These are phyloP conservation scores for Tauraco hartlaubi DNA, from an alignment of 2,797 vertebrate genomes.

Conservation along the genomic window DNA sequence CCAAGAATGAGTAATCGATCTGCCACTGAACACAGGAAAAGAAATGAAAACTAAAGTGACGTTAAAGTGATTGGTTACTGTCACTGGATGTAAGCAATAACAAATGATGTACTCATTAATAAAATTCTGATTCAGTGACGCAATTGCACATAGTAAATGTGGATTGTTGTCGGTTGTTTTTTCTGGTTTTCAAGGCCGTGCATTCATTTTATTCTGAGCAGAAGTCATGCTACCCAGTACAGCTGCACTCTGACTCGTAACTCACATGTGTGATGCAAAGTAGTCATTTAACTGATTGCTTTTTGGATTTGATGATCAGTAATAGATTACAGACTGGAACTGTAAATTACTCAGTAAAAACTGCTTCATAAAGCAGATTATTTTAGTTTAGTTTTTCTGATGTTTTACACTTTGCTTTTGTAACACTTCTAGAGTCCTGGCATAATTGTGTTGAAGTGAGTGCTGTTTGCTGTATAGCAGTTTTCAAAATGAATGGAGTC, in stretches of 20 bases:
- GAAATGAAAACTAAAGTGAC: not conserved
- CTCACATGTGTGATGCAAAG: not conserved
- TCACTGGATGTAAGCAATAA: slow-evolving; percentile 6
- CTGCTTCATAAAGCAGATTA: not conserved
- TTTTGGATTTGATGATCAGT: not conserved
- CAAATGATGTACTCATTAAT: not conserved
- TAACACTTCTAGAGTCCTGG: not conserved
- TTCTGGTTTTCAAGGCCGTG: not conserved
- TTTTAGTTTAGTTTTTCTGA: not conserved
- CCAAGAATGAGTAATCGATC: slow-evolving; percentile 2
- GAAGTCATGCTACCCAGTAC: not conserved
- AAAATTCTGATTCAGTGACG: not conserved
- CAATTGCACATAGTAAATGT: not conserved
- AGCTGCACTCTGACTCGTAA: slow-evolving; percentile 17
- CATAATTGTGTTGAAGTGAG: not conserved
- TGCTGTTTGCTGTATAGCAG: not conserved
- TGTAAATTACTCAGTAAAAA: not conserved
- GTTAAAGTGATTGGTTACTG: slow-evolving; percentile 9
- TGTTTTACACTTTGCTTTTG: not conserved
- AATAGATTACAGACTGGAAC: not conserved
- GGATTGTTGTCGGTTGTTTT: not conserved
- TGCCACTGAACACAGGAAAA: slow-evolving; percentile 10
- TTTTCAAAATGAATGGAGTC: not conserved
- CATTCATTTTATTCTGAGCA: slow-evolving; percentile 13
- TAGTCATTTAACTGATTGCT: not conserved